These are phyloP conservation scores for Montipora efflorescens DNA, from an alignment of 64 coral and sea anemone genomes.

Conservation along the genomic window DNA sequence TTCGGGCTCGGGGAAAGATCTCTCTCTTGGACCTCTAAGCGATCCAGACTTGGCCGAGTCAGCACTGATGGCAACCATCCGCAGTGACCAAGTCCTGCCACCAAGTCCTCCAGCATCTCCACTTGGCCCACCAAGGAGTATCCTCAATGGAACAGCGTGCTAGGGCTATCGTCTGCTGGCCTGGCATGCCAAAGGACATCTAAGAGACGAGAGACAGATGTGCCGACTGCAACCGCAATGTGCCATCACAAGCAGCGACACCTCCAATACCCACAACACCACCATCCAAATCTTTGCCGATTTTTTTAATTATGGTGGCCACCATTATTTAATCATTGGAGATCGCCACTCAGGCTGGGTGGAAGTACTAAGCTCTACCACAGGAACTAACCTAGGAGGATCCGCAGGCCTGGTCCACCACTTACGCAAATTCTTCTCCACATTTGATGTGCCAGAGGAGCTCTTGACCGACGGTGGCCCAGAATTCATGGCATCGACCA, in stretches of 20 bases:
- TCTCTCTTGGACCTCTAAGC: slow-evolving; percentile 33
- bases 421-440: no score
- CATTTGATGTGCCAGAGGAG: neutral
- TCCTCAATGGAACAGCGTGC: slow-evolving; percentile 62
- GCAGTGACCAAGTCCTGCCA: neutral
- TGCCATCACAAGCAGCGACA: slow-evolving; percentile 8
- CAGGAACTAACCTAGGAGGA: no score
- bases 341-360: no score
- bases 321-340: no score
- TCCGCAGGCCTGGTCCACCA: no score
- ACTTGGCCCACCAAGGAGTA: slow-evolving; percentile 35
- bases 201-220: slow-evolving; percentile 29
- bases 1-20: neutral
- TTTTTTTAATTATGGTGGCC: no score
- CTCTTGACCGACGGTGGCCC: slow-evolving; percentile 4
- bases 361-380: no score
- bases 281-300: neutral
- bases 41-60: no score
- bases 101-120: neutral
- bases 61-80: no score
- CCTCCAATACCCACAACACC: neutral
- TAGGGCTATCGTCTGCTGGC: slow-evolving; percentile 39
- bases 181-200: slow-evolving; percentile 31
- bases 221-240: slow-evolving; percentile 36
- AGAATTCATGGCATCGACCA: slow-evolving; percentile 36